Conservation (phyloP, 2,113 vertebrate genomes). For the Clinocottus analis region DNA sequence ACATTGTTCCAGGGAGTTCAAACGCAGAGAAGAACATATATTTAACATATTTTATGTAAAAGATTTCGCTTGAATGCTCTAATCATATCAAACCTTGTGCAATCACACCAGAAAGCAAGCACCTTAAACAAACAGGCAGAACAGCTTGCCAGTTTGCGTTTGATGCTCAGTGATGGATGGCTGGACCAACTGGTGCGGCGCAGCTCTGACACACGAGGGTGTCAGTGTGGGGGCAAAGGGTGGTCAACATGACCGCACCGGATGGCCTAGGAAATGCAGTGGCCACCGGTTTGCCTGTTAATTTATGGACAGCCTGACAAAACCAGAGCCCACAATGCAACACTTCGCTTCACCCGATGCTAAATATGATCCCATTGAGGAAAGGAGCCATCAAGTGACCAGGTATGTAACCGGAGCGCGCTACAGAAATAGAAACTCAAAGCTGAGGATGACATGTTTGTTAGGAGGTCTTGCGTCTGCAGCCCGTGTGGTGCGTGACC, state of each 20-base stretch:
- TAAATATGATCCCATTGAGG: conserved; percentile 66
- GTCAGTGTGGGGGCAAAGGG: conserved; percentile 66
- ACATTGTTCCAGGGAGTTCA: neutral
- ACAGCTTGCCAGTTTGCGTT: neutral
- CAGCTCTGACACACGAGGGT: conserved; percentile 60
- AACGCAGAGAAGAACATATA: neutral
- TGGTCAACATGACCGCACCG: conserved; percentile 77
- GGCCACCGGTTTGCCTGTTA: conserved; percentile 72
- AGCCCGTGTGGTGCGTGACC: conserved; percentile 31
- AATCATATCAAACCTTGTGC: neutral
- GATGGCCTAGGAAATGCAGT: conserved; percentile 74
- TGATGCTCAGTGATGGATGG: conserved; percentile 59
- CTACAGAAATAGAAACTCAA: conserved; percentile 63
- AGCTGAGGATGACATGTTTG: conserved; percentile 59
- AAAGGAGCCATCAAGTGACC: conserved; percentile 46
- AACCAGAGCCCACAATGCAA: conserved; percentile 67
- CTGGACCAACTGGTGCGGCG: conserved; percentile 69
- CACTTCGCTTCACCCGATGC: conserved; percentile 26
- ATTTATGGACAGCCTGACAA: conserved; percentile 80
- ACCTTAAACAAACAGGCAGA: neutral
- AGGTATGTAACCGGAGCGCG: conserved; percentile 64
- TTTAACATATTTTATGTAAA: neutral
- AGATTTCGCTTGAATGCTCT: neutral
- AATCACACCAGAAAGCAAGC: neutral
- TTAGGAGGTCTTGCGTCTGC: conserved; percentile 26